Evolutionary conservation across 2,888 invertebrate genomes (phyloP).

Genomic region (Mamestra brassicae): DNA sequence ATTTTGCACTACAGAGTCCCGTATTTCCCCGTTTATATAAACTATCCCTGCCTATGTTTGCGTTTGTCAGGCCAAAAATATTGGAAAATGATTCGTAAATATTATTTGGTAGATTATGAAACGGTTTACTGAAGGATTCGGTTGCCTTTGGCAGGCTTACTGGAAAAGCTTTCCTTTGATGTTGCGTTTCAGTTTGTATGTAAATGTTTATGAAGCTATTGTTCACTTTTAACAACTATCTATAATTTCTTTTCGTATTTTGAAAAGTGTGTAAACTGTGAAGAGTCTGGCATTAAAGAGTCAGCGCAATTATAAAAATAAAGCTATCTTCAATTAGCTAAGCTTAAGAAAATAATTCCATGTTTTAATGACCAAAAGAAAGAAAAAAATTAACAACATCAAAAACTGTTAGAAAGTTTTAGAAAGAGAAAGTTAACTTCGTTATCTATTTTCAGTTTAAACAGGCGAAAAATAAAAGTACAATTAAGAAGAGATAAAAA

Average conservation of each 20-base stretch:
- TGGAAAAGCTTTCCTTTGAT: neutral
- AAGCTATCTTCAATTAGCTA: constrained; percentile 9
- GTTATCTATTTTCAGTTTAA: constrained; percentile 44
- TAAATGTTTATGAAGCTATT: neutral
- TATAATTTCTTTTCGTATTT: too few relatives aligned
- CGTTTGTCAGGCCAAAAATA: neutral
- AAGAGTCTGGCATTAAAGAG: neutral
- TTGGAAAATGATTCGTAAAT: neutral
- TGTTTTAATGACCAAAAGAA: constrained; percentile 33
- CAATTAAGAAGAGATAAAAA: constrained; percentile 59
- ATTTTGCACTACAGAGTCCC: too few relatives aligned
- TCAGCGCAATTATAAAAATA: neutral
- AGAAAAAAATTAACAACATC: constrained; percentile 33
- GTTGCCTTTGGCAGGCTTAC: neutral
- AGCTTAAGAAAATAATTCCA: constrained; percentile 11
- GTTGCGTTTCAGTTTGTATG: neutral
- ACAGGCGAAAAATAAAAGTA: constrained; percentile 45
- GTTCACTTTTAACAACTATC: too few relatives aligned
- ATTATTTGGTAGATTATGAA: neutral
- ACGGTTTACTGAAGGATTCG: neutral
- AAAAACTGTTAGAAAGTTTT: constrained; percentile 39
- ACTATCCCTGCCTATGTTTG: neutral
- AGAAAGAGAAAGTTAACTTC: constrained; percentile 42
- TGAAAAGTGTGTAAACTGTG: neutral
- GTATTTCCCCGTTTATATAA: too few relatives aligned